These are phyloP conservation scores for Tetraneura akinire DNA, from an alignment of 1,140 invertebrate species.

Conservation along the genomic window DNA sequence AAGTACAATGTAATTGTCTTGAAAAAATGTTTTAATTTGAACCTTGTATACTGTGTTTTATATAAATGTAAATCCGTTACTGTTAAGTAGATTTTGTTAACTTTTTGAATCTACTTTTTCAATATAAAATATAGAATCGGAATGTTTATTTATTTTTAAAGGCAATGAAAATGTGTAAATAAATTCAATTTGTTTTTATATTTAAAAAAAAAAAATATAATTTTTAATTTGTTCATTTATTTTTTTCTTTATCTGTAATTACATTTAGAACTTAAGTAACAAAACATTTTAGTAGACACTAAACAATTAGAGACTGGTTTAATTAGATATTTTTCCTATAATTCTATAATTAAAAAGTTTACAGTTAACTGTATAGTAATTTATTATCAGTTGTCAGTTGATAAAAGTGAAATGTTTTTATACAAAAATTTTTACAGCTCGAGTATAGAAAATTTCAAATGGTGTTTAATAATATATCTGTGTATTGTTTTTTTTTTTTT, in stretches of 20 bases:
- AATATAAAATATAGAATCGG: slow-evolving; percentile 27
- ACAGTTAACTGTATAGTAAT: not conserved
- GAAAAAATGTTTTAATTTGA: not conserved
- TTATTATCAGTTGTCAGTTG: too few species aligned
- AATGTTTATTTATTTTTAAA: slow-evolving; percentile 41
- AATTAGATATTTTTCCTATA: not conserved
- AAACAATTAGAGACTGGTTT: not conserved
- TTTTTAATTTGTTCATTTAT: slow-evolving; percentile 14
- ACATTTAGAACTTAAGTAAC: not conserved
- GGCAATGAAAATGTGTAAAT: slow-evolving; percentile 49
- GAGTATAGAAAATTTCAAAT: too few species aligned
- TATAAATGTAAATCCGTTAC: slow-evolving; percentile 22
- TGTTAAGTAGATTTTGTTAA: slow-evolving; percentile 29
- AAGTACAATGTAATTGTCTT: not conserved
- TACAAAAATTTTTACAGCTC: too few species aligned
- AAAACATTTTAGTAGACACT: not conserved
- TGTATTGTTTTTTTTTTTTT: too few species aligned
- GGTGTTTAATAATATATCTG: too few species aligned
- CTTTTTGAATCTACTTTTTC: slow-evolving; percentile 24
- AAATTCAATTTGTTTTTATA: slow-evolving; percentile 48
- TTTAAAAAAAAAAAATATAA: not conserved
- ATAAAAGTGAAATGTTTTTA: too few species aligned
- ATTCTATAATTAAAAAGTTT: slow-evolving; percentile 6
- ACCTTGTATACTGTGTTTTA: not conserved
- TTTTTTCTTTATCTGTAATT: not conserved